These are phyloP conservation scores for Coreius guichenoti DNA, from an alignment of 2,797 vertebrate species.

Conservation along the genomic window DNA sequence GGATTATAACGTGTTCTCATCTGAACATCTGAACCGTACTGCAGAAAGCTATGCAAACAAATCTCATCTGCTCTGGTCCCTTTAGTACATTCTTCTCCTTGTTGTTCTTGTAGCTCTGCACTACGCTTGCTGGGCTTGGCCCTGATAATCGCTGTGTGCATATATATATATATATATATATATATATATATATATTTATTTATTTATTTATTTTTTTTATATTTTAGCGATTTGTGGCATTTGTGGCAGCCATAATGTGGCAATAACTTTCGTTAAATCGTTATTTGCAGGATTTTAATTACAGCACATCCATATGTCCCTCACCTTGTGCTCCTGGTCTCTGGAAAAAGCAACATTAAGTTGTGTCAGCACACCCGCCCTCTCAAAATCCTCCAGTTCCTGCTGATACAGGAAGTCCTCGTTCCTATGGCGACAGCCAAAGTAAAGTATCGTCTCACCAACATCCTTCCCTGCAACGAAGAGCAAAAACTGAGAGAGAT, in stretches of 20 bases:
- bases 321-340: constrained; percentile 85
- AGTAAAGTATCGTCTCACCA: constrained; percentile 84
- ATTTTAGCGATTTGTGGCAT: neutral
- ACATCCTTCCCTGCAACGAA: constrained; percentile 81
- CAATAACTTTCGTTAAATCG: neutral
- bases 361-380: constrained; percentile 78
- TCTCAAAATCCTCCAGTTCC: constrained; percentile 77
- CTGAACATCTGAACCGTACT: too few relatives aligned
- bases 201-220: too few relatives aligned
- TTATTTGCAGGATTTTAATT: neutral
- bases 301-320: neutral
- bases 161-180: too few relatives aligned
- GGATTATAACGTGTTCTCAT: too few relatives aligned
- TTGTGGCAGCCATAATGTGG: neutral
- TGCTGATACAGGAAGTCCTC: constrained; percentile 84
- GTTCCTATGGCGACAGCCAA: constrained; percentile 75
- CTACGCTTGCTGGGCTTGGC: too few relatives aligned
- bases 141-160: too few relatives aligned
- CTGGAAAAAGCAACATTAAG: constrained; percentile 85
- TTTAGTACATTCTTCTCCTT: too few relatives aligned
- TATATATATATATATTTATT: too few relatives aligned
- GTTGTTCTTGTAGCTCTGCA: too few relatives aligned
- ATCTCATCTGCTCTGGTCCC: too few relatives aligned
- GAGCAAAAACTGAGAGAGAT: neutral
- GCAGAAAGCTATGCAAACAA: too few relatives aligned